These are phyloP conservation scores for Delphinus delphis DNA, from an alignment of 2,113 vertebrate genomes.

Conservation along the genomic window DNA sequence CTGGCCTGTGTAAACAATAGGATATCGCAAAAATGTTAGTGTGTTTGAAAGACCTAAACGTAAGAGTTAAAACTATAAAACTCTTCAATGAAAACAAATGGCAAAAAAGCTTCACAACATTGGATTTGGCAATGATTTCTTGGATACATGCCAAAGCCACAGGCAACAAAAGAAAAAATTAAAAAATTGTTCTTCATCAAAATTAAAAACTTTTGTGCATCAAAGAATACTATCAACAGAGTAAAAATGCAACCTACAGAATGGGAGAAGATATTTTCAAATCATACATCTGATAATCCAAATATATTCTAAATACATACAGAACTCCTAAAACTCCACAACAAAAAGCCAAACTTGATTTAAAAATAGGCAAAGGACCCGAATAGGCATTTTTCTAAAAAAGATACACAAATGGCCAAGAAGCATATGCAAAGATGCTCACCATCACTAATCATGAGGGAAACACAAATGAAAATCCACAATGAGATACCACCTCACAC, in stretches of 20 bases:
- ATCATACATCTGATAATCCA: neutral
- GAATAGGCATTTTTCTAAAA: neutral
- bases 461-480: neutral
- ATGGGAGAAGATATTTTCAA: neutral
- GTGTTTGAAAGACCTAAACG: neutral
- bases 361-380: neutral
- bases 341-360: neutral
- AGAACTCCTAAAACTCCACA: neutral
- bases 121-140: neutral
- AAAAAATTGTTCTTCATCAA: neutral
- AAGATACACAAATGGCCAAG: neutral
- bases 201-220: conserved; percentile 18
- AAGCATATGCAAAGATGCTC: neutral
- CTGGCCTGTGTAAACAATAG: neutral
- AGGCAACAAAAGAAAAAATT: neutral
- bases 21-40: neutral
- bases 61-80: neutral
- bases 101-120: neutral
- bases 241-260: neutral
- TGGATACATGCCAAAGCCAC: neutral
- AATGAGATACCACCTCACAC: neutral
- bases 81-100: neutral
- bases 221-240: neutral
- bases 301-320: neutral
- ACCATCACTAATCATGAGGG: neutral